Conservation (phyloP, 2,113 vertebrate species). For the Girardinichthys multiradiatus region DNA sequence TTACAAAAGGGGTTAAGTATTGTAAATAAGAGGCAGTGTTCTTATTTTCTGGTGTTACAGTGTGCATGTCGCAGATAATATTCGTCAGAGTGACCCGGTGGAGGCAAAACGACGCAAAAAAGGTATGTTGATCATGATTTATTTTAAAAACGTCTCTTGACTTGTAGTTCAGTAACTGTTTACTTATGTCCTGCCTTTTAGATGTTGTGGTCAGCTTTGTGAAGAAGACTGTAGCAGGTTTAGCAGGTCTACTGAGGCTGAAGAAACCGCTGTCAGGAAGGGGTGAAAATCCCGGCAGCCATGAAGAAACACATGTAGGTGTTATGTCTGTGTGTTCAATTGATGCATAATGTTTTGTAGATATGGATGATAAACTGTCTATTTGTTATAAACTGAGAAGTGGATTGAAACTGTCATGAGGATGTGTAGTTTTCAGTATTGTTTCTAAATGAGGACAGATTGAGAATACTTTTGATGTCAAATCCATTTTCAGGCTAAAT, state of each 20-base stretch:
- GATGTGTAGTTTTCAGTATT: too few relatives aligned
- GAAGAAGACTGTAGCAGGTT: slow-evolving; percentile 77
- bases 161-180: background rate
- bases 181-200: slow-evolving; percentile 41
- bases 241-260: slow-evolving; percentile 74
- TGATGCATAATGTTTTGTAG: background rate
- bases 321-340: background rate
- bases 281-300: slow-evolving; percentile 37
- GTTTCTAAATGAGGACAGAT: too few relatives aligned
- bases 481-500: too few relatives aligned
- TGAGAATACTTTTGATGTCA: too few relatives aligned
- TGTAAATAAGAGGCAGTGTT: too few relatives aligned
- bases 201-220: slow-evolving; percentile 80
- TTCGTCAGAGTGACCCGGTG: slow-evolving; percentile 66
- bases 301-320: slow-evolving; percentile 68
- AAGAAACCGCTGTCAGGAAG: slow-evolving; percentile 38
- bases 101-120: slow-evolving; percentile 75
- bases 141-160: too few relatives aligned
- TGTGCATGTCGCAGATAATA: slow-evolving; percentile 70
- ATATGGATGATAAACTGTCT: background rate
- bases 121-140: slow-evolving; percentile 58
- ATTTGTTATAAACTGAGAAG: background rate
- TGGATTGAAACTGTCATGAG: too few relatives aligned
- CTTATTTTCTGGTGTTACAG: slow-evolving; percentile 51
- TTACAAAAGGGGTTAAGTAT: too few relatives aligned